Base-by-base conservation (phyloP, 1,140 invertebrate species). In the Drosophila ficusphila region DNA sequence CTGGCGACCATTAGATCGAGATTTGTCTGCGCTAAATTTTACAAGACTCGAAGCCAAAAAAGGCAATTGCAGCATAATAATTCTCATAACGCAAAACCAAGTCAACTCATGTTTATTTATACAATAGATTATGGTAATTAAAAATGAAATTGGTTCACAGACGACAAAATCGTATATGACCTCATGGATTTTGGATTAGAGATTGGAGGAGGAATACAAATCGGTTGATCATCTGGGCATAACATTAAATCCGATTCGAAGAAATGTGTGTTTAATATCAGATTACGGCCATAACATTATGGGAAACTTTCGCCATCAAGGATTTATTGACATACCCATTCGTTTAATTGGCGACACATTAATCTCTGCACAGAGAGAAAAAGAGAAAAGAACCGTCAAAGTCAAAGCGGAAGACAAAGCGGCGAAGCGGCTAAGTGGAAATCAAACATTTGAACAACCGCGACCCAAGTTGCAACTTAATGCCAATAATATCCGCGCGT, bases 401-500 rank as follows among this genome's bases (percentile, higher is more conserved):
- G 27, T 29, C 54, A 53, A 58, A 33, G 29, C 52, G 56, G 52
- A 58, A 54, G 61, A 47, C 47, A 56, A 52, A 54, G 25, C 46
- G 36, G 29, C 34, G 31, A 48, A 49, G 36, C 23, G 60, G 53
- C 68, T 88, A 78, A 88, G 82, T 88, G 82, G 70, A 86, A 75
- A 64, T 88, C 78, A 89, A 88, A 88, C 78, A 86, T 88, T 88
- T 82, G 70, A 52, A 39, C 21, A 70, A 53, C 56, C 54, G 46
- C 56, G 42, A 38, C 44, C 38, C 76, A 61, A 71, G 73, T 73
- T 85, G 81, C 81, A 85, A 85, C 81, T 88, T 86, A 86, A 88
- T 86, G 81, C 82, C 79, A 78, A 68, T 67, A 67, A 68, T 71
- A 82, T 82, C 70, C 72, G 65, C 62, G 71, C 62, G 57, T 57